Base-by-base conservation (phyloP, 2,797 vertebrate species). In the Hydrophis major region DNA sequence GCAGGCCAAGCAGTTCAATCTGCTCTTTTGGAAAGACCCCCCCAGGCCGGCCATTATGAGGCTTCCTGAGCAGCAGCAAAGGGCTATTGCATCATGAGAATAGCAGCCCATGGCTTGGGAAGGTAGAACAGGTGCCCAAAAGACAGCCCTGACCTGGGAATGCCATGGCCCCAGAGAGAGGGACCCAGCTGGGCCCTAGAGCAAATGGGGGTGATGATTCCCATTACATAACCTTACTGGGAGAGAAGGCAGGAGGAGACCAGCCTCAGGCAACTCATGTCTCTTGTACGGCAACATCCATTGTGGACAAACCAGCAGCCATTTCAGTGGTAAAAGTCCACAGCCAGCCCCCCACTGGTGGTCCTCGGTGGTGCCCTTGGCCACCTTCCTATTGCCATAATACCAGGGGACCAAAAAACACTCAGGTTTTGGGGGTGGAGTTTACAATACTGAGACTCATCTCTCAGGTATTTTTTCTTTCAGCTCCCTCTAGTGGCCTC, bases 401-500 rank as follows among this genome's bases (percentile, higher is more conserved):
- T 55, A 16, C 16, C 28, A 50, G 61, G 11, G 7, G 10, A 28
- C 50, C 50, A 53, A 56, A 95, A 92, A 92, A 93, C 50, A 0
- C 92, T 3, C 14, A 93, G 88, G 2, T 57, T 66, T 66, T 93
- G 94, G 92, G 93, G 95, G 74, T n/a, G 18, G 57, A 25, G 22
- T 4, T 16, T 16, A 28, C n/a, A 0, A 4, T 50, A 25, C 20
- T 16, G 28, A n/a, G 55, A 16, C 22, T 28, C 1, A 3, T 18
- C 69, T 42, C 69, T 22, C 37, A 7, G 14, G 92, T 32, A 22
- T 92, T 74, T 61, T 97, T 97, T 95, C 95, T 96, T 94, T 97
- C 95, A 96, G 96, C 96, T 95, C 97, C 96, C 96, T 96, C 97
- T 96, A 96, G 96, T 95, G 97, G 96, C 95, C 94, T 93, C 87